Conservation (phyloP, 2,888 invertebrate genomes). For the Drosophila colorata region DNA sequence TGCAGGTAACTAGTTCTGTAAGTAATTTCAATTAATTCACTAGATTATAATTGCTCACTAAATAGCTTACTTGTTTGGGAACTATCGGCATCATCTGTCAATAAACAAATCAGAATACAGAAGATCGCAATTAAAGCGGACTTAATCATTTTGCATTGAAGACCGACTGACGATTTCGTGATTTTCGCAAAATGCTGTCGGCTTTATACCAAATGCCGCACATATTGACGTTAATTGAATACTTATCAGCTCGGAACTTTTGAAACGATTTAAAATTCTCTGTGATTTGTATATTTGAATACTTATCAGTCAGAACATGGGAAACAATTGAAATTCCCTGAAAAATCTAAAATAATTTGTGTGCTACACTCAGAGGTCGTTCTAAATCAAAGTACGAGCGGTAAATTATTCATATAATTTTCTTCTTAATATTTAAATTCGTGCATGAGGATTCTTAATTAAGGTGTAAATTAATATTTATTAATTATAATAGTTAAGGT, state of each 20-base stretch:
- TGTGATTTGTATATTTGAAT: too few relatives aligned
- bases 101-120: conserved; percentile 1
- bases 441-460: too few relatives aligned
- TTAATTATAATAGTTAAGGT: too few relatives aligned
- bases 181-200: background rate
- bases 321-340: too few relatives aligned
- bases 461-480: too few relatives aligned
- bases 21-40: background rate
- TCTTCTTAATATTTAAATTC: too few relatives aligned
- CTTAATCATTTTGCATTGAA: conserved; percentile 5
- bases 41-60: too few relatives aligned
- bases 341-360: background rate
- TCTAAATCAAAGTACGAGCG: too few relatives aligned
- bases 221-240: background rate
- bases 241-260: background rate
- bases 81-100: background rate
- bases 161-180: background rate
- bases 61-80: background rate
- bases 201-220: background rate
- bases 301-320: too few relatives aligned
- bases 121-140: background rate
- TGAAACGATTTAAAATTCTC: background rate
- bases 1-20: conserved; percentile 14
- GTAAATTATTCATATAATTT: too few relatives aligned
- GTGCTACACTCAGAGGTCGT: background rate